Conservation (phyloP, 2,888 invertebrate genomes). For the Pteria penguin region DNA sequence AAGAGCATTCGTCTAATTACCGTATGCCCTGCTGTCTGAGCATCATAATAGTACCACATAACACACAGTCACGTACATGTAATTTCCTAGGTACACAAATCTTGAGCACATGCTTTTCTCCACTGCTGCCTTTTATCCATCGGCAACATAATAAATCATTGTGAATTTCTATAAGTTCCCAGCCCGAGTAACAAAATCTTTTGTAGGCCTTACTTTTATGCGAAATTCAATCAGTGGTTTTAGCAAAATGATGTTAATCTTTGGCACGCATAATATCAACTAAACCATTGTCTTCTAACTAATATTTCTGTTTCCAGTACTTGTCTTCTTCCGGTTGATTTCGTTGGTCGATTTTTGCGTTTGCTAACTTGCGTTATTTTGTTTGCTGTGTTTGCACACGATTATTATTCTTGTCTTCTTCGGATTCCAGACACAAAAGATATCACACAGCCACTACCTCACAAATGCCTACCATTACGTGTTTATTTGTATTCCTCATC, state of each 20-base stretch:
- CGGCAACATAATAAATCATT: neutral
- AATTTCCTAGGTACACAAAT: constrained; percentile 4
- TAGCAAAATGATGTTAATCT: neutral
- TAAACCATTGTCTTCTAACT: neutral
- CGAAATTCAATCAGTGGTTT: neutral
- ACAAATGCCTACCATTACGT: too few relatives aligned
- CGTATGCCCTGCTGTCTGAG: constrained; percentile 20
- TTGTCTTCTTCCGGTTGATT: too few relatives aligned
- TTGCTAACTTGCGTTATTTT: too few relatives aligned
- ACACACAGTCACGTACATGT: neutral
- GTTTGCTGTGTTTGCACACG: too few relatives aligned
- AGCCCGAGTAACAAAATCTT: neutral
- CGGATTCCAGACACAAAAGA: too few relatives aligned
- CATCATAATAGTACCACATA: constrained; percentile 24
- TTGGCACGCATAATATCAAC: neutral
- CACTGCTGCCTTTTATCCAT: neutral
- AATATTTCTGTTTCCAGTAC: neutral
- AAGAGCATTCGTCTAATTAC: constrained; percentile 13
- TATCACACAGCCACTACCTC: too few relatives aligned
- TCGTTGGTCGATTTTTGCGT: too few relatives aligned
- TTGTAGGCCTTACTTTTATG: neutral
- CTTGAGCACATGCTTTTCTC: neutral
- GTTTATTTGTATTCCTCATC: too few relatives aligned
- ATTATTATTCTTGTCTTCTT: too few relatives aligned
- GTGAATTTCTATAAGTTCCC: neutral